Evolutionary conservation across 2,113 vertebrate species (phyloP).

Genomic region (Otocyon megalotis): DNA sequence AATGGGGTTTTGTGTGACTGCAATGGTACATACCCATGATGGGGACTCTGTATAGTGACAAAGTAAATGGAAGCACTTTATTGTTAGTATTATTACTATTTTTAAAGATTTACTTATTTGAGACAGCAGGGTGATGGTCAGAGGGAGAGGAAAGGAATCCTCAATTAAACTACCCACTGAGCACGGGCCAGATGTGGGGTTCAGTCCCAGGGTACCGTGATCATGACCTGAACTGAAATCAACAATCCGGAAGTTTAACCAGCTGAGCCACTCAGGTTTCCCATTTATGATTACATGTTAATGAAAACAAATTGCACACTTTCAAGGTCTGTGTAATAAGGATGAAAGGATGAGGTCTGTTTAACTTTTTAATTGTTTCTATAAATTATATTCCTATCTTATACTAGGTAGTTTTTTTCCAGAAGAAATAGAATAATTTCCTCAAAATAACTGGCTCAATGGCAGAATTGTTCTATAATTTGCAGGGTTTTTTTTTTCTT

Average conservation of each 20-base stretch:
- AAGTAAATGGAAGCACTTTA: not conserved
- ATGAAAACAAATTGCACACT: not conserved
- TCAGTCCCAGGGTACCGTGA: not conserved
- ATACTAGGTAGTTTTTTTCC: not conserved
- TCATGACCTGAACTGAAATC: not conserved
- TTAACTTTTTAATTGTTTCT: constrained; percentile 34
- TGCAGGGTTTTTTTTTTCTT: not conserved
- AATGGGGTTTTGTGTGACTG: not conserved
- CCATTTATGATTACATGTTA: not conserved
- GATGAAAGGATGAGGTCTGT: not conserved
- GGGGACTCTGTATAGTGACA: not conserved
- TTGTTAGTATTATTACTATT: not conserved
- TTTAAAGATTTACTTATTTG: not conserved
- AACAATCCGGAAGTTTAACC: not conserved
- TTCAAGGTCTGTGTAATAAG: not conserved
- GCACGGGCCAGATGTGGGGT: not conserved
- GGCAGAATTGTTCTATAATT: not conserved
- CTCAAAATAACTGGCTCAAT: not conserved
- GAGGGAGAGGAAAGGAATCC: not conserved
- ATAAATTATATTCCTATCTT: not conserved
- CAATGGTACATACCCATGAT: not conserved
- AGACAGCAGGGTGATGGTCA: not conserved
- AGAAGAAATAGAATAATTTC: not conserved
- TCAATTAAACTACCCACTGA: not conserved
- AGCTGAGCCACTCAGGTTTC: not conserved